phyloP scores from a whole-genome alignment of 2,888 invertebrate genomes.

The Trichacis sp. region DNA sequence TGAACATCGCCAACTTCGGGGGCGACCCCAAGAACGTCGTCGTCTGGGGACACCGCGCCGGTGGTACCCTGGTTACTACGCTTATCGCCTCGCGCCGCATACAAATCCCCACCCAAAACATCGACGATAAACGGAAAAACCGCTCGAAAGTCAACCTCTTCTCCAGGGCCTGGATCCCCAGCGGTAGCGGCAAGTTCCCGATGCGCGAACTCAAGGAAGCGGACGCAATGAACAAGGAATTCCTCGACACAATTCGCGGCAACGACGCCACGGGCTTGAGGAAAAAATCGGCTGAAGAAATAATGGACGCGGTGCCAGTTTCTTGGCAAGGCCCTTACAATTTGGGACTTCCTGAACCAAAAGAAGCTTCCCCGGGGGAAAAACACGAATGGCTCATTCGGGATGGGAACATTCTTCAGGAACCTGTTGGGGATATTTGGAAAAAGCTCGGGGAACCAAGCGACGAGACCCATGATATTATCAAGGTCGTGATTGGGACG shows the following conservation, averaged over 20 bases:
- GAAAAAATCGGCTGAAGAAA: slow-evolving; percentile 68
- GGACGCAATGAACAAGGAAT: slow-evolving; percentile 74
- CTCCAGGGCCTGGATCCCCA: slow-evolving; percentile 83
- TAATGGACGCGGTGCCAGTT: slow-evolving; percentile 79
- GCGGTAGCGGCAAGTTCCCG: slow-evolving; percentile 81
- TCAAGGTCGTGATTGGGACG: slow-evolving; percentile 77
- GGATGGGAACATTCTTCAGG: slow-evolving; percentile 78
- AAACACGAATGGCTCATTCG: slow-evolving; percentile 82
- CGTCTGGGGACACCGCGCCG: slow-evolving; percentile 86
- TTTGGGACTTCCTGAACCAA: slow-evolving; percentile 70
- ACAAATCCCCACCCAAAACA: slow-evolving; percentile 54
- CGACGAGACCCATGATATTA: slow-evolving; percentile 44
- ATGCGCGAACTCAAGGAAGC: slow-evolving; percentile 74
- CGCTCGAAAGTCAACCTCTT: slow-evolving; percentile 72
- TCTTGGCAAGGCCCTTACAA: slow-evolving; percentile 74
- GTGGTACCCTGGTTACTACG: slow-evolving; percentile 85
- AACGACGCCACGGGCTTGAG: slow-evolving; percentile 71
- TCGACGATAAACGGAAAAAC: neutral
- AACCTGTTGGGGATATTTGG: slow-evolving; percentile 78
- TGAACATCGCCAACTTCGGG: slow-evolving; percentile 87
- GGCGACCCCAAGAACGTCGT: slow-evolving; percentile 84
- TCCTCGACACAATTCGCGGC: slow-evolving; percentile 73
- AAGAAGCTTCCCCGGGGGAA: slow-evolving; percentile 60
- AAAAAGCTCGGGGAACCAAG: slow-evolving; percentile 65
- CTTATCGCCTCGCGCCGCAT: slow-evolving; percentile 74